Evolutionary conservation across 2,797 vertebrate species (phyloP).

Genomic region (Lates japonicus): DNA sequence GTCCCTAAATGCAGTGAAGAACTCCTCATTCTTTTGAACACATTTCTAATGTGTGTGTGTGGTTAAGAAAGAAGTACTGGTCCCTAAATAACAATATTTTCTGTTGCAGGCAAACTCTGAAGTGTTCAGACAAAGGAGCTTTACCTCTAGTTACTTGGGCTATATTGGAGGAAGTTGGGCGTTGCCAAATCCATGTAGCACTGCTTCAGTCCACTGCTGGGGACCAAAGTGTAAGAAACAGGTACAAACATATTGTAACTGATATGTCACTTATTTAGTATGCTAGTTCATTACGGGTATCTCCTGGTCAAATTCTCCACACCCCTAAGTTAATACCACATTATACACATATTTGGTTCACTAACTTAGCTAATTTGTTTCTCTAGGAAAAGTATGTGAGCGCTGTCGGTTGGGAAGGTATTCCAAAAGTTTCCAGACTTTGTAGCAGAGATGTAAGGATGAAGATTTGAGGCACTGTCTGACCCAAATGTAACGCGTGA

Average conservation of each 20-base stretch:
- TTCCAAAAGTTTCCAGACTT: constrained; percentile 96
- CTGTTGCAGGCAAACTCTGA: constrained; percentile 86
- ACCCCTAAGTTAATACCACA: not conserved
- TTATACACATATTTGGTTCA: constrained; percentile 6
- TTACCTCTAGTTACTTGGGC: constrained; percentile 93
- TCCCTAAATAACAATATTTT: not conserved
- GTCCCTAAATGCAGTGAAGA: not conserved
- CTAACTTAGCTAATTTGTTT: constrained; percentile 19
- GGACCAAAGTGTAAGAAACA: constrained; percentile 92
- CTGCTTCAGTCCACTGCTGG: constrained; percentile 88
- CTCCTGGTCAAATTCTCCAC: not conserved
- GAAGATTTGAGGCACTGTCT: constrained; percentile 95
- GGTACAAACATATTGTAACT: constrained; percentile 74
- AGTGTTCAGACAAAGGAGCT: constrained; percentile 86
- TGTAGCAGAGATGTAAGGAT: constrained; percentile 90
- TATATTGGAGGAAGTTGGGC: constrained; percentile 94
- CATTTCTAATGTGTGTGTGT: not conserved
- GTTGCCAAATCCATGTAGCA: constrained; percentile 93
- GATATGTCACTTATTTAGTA: not conserved
- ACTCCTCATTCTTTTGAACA: not conserved
- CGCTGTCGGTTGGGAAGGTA: constrained; percentile 91
- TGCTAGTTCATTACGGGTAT: not conserved
- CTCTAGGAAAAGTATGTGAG: constrained; percentile 90
- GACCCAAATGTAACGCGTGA: constrained; percentile 97
- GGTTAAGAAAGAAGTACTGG: not conserved